Evolutionary conservation across 2,888 invertebrate species (phyloP), one percentile per base, ranked within the genome.

Genomic region (Podabrus alpinus): DNA sequence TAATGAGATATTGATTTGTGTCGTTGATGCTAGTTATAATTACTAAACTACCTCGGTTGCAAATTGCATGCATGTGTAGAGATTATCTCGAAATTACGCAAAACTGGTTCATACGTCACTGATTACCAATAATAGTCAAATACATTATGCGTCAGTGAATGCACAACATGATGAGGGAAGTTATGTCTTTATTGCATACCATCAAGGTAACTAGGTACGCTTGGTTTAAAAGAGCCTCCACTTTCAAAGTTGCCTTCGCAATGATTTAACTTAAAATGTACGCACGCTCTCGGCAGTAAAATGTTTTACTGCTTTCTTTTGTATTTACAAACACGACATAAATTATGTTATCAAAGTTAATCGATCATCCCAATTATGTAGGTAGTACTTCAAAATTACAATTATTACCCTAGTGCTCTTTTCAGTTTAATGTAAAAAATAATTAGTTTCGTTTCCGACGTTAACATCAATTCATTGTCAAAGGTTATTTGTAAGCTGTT

Each of bases 41-140:
- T 45, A 45, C 45, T 45, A 45, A 45, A 45, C 45, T 45, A 45
- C 45, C n/a, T 45, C 45, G 45, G 45, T 45, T 45, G 45, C 45
- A 45, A 45, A 45, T 45, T 45, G 45, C 45, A 45, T 73, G 68
- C 24, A 68, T 69, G 69, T 68, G 66, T 60, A 73, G 72, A 76
- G 80, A 79, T 79, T 79, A 79, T 78, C 75, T 79, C 79, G 75
- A 79, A 79, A 78, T 80, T 77, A 80, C 74, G 76, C 72, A 79
- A 74, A 73, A 76, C 71, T 75, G 75, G 68, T 79, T 75, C 75
- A 80, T 78, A 78, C 80, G 75, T 79, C 79, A 74, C 75, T 78
- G 79, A 75, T 73, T 77, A 64, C 70, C 75, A 76, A 71, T 64
- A 29, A 59, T 69, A 62, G 21, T 67, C 45, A 45, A 45, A 69